Evolutionary conservation across 2,888 invertebrate genomes (phyloP), one percentile per base, ranked within the genome.

Genomic region (Rhagophthalmus giganteus): DNA sequence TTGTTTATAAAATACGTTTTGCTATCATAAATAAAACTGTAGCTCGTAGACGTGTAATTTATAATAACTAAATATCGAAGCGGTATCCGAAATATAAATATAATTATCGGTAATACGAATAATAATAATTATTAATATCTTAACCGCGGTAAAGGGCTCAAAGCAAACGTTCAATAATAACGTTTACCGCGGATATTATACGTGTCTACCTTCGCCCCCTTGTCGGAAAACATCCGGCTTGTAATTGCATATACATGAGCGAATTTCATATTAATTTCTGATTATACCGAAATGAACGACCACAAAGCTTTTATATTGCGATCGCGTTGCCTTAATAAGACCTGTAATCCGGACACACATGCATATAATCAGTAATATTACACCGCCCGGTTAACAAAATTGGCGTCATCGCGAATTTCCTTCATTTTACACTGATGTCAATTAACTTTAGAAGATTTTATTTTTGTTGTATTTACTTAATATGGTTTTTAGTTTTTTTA

Each of bases 261-360:
- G 74, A 71, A 73, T 74, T 74, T 75, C 74, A 75, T 74, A 75
- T 75, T 75, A 75, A 75, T 75, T 75, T 74, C 74, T 75, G 75
- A 75, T 75, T 74, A 74, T 74, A 71, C 74, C 66, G 68, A 70
- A 72, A 72, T 67, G 74, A 71, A 71, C 74, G 71, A 68, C 73
- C 74, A 74, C 75, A 74, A 74, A 74, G 75, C 74, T 74, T 74
- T 75, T 74, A 74, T 74, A 74, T 74, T 73, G 68, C 70, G 65
- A 66, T 68, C 67, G 69, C 69, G 65, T 59, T 55, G 66, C 72
- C 70, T 68, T 72, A 74, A 74, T 73, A 74, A 73, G 73, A 74
- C 74, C 74, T 74, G 73, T 73, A 74, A 74, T 74, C 72, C 61
- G 67, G 69, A 70, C 72, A 70, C 71, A 68, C 67, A 70, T 72